These are phyloP conservation scores for Sitobion miscanthi DNA, from an alignment of 1,140 invertebrate species.

Conservation along the genomic window DNA sequence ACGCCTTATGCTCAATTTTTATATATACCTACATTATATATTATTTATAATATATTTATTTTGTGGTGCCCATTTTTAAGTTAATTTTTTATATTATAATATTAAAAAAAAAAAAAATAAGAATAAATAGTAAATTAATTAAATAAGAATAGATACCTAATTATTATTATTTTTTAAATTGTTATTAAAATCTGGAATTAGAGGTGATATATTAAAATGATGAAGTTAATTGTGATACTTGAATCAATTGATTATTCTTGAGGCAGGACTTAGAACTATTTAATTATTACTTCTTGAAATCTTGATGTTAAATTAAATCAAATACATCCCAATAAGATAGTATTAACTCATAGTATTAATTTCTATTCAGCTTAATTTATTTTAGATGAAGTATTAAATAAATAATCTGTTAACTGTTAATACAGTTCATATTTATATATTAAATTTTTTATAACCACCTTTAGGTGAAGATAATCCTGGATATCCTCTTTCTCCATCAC, in stretches of 20 bases:
- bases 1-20: no score
- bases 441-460: slow-evolving; percentile 51
- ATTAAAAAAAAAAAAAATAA: no score
- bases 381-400: not conserved
- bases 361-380: not conserved
- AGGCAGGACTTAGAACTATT: not conserved
- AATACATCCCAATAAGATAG: not conserved
- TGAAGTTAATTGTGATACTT: not conserved
- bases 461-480: slow-evolving; percentile 58
- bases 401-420: not conserved
- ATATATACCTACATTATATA: no score
- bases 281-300: not conserved
- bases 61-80: no score
- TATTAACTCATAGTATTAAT: not conserved
- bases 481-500: slow-evolving; percentile 67
- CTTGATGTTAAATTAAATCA: not conserved
- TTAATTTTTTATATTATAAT: no score
- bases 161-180: no score
- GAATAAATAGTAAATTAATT: no score
- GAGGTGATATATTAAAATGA: no score
- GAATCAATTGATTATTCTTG: not conserved
- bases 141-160: no score
- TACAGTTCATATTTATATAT: not conserved
- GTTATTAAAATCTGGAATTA: no score
- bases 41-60: no score